Evolutionary conservation across 2,888 invertebrate genomes (phyloP), one percentile per base, ranked within the genome.

Genomic region (Romanomermis culicivorax): DNA sequence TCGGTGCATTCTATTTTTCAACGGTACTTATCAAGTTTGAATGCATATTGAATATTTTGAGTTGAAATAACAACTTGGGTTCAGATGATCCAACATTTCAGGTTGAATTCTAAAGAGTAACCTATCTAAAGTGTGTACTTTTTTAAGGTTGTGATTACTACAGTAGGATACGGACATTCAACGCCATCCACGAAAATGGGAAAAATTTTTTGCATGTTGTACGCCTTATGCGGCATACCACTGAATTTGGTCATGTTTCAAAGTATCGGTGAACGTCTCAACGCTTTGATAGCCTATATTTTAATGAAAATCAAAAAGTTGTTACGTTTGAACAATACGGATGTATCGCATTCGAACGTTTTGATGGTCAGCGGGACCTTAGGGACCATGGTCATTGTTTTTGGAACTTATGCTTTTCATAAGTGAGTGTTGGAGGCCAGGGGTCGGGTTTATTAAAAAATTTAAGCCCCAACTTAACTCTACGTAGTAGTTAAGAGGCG

Each of bases 91-190:
- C n/a, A n/a, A n/a, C n/a, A n/a, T n/a, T n/a, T n/a, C n/a, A n/a
- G n/a, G n/a, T n/a, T n/a, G n/a, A n/a, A n/a, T n/a, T n/a, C n/a
- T n/a, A n/a, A n/a, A n/a, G n/a, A n/a, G n/a, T n/a, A n/a, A n/a
- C n/a, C n/a, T n/a, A n/a, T n/a, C n/a, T n/a, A n/a, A n/a, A n/a
- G n/a, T n/a, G n/a, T n/a, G n/a, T n/a, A n/a, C 89, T 0, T 36
- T 36, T 11, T 36, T 17, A 85, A 89, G 1, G 89, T 91, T 0
- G 89, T 95, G 1, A 88, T 93, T 1, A 91, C 93, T 20, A 91
- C 91, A 79, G 93, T 93, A 65, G 85, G 95, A 63, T 97, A 95
- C 72, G 97, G 97, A 50, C 95, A 97, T 74, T 91, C 91, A 50
- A 93, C 95, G 54, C 95, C 97, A 53, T 83, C 85, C 63, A 97